These are phyloP conservation scores for Eledone cirrhosa DNA, from an alignment of 2,888 invertebrate genomes.

Conservation along the genomic window DNA sequence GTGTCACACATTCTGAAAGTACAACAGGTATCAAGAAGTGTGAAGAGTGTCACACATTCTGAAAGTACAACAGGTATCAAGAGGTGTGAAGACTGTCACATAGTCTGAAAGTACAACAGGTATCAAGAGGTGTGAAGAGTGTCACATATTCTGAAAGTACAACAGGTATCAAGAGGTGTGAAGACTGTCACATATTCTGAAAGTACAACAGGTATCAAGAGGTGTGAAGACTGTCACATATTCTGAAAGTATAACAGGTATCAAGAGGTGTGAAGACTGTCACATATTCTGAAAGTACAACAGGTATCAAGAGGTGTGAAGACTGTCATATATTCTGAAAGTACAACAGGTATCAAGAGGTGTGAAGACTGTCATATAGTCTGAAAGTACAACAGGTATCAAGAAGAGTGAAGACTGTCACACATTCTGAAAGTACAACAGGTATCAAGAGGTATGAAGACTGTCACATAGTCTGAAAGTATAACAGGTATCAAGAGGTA, in stretches of 20 bases:
- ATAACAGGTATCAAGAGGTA: conserved; percentile 67
- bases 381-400: conserved; percentile 36
- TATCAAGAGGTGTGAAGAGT: conserved; percentile 76
- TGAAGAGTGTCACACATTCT: conserved; percentile 83
- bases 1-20: conserved; percentile 78
- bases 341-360: conserved; percentile 64
- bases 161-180: conserved; percentile 70
- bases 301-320: conserved; percentile 72
- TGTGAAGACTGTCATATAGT: conserved; percentile 84
- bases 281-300: conserved; percentile 72
- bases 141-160: conserved; percentile 75
- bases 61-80: background rate
- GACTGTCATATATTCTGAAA: conserved; percentile 78
- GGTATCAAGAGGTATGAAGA: conserved; percentile 73
- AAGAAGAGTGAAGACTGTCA: conserved; percentile 78
- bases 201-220: conserved; percentile 47
- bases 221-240: conserved; percentile 86
- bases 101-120: conserved; percentile 66
- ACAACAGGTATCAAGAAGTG: background rate
- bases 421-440: conserved; percentile 70
- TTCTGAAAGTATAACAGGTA: conserved; percentile 45
- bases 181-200: conserved; percentile 81
- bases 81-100: conserved; percentile 84
- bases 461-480: conserved; percentile 78
- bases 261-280: conserved; percentile 78